Base-by-base conservation (phyloP, 64 coral and sea anemone genomes). In the Hydrozoanthus tunicans region DNA sequence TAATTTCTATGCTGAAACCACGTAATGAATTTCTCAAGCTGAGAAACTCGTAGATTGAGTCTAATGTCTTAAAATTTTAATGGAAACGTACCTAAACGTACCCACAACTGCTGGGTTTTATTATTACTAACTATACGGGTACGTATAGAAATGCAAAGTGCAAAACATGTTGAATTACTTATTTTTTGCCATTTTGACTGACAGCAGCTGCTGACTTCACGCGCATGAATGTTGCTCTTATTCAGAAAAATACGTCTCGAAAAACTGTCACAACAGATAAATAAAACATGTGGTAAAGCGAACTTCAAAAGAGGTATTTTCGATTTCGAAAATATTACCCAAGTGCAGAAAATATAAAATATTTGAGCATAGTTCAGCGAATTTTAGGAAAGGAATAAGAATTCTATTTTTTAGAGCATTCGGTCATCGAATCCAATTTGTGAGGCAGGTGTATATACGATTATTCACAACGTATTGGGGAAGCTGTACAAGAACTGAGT, bases 71-170 rank as follows among this genome's bases (percentile, higher is more conserved):
- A 62, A 82, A 65, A 64, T 51, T 65, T 82, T 82, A 64, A 82
- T 66, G 12, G 65, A 61, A 51, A 11, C 57, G 77, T 17, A 13
- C 80, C 64, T 12, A 12, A 64, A 82, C n/a, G 14, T 14, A 5
- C 32, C n/a, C 11, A 52, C 60, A 27, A 82, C 80, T 82, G 80
- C 80, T 82, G 80, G 25, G 80, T n/a, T 53, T 64, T 82, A 53
- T 63, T 65, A 63, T 53, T 7, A 82, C 15, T 53, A 82, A 32
- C 62, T 65, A 17, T 43, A 64, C 7, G 63, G 5, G 43, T 9
- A 26, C 26, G 7, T 53, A 14, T 20, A 51, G 24, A 65, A 52
- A 15, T 82, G 58, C 14, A 58, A 43, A 12, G 11, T 27, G 60
- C 3, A 65, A 51, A 65, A 81, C 60, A 66, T 27, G 13, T 53